Base-by-base conservation (phyloP, 35 echinoderm and acorn worm species). In the Anneissia japonica region DNA sequence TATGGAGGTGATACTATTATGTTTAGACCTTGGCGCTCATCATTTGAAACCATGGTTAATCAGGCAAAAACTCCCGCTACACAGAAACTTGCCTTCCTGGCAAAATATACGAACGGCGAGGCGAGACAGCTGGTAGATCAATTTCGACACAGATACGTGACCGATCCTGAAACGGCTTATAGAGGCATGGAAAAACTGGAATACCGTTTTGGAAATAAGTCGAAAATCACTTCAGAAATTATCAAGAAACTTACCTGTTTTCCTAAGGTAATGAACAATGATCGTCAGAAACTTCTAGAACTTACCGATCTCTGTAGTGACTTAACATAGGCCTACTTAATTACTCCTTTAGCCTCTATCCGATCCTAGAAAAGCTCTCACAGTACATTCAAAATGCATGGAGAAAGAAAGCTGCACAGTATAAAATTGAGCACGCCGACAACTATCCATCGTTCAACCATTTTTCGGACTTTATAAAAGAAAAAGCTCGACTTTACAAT, bases 341-440 rank as follows among this genome's bases (percentile, higher is more conserved):
- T 32, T 89, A 84, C 45, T 75, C 87, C 7, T 75, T 89, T 14
- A 83, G 76, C 13, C 21, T 88, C 16, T 43, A 56, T 33, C 86
- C 86, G 0, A 46, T 93, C 64, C 33, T 89, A 0, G 79, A 82
- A 32, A 93, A 93, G 37, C 46, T 89, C 0, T 82, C 91, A 26
- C 11, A 41, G 0, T 37, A 41, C 32, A 73, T 93, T 23, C 80
- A 89, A 9, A 89, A 89, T 37, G 32, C 26, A 21, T 93, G 91
- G 91, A 56, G 91, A 64, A 46, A 93, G 31, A 23, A 37, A 0
- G 87, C 38, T 30, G 46, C 81, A 35, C 5, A 74, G 0, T 33
- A 76, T 23, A 92, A 92, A 37, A 2, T 0, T 0, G 14, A 0
- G 0, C 30, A 32, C 46, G 80, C 41, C 0, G 16, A 0, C 0